Conservation (phyloP, 2,888 invertebrate genomes). For the Arge pagana region DNA sequence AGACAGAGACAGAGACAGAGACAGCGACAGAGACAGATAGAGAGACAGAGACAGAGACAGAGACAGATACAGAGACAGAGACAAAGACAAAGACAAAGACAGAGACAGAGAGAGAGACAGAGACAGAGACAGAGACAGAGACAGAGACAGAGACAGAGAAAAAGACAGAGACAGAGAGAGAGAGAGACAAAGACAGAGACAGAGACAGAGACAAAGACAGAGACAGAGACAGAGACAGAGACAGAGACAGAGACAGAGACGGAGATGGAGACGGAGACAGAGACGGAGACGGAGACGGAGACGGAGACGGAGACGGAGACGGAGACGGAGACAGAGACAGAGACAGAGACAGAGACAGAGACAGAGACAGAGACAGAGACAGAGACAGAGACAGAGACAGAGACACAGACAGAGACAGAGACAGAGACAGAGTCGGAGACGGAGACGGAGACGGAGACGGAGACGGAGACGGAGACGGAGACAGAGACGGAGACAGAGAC, state of each 20-base stretch:
- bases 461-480: too few relatives aligned
- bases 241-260: background rate
- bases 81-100: too few relatives aligned
- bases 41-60: too few relatives aligned
- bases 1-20: background rate
- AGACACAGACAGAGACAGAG: background rate
- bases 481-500: too few relatives aligned
- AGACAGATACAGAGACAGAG: too few relatives aligned
- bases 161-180: background rate
- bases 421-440: background rate
- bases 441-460: background rate
- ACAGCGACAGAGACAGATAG: too few relatives aligned
- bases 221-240: background rate
- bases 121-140: background rate
- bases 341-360: background rate
- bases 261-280: too few relatives aligned
- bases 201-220: too few relatives aligned
- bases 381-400: background rate
- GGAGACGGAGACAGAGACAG: too few relatives aligned
- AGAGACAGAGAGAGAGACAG: background rate
- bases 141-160: background rate
- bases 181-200: too few relatives aligned
- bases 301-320: background rate
- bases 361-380: background rate
- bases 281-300: background rate